Base-by-base conservation (phyloP, 2,113 vertebrate species). In the Tapirus terrestris region DNA sequence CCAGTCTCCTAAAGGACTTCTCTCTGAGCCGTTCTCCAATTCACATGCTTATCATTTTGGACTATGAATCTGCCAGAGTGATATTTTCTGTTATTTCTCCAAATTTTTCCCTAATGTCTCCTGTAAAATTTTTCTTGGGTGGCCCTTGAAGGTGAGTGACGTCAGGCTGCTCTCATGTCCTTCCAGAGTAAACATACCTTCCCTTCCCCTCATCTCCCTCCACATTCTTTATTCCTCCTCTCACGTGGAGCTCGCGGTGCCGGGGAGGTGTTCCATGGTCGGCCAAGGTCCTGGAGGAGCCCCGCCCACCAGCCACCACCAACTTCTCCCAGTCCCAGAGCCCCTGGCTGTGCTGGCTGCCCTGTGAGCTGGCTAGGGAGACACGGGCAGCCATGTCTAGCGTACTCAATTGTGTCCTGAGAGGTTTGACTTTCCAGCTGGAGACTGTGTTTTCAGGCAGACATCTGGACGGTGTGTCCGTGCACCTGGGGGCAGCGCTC, bases 91-190 rank as follows among this genome's bases (percentile, higher is more conserved):
- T 58, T 94, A 48, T 87, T 94, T 95, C 56, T 58, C 83, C 60
- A 76, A 31, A 89, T 31, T 73, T 93, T 90, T 65, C 72, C 70
- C 61, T 94, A 14, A 75, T 75, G 48, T 43, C 92, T 70, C 95
- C 86, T 87, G n/a, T 91, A 80, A 93, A 72, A 60, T 39, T 91
- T 63, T 72, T 63, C 83, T 91, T 82, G 93, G 93, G 82, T 90
- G 94, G 92, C 86, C 92, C 27, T 63, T 89, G 67, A 70, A 73
- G 81, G 90, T 95, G 86, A 63, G 90, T 95, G 86, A 63, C 67
- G 89, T 68, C 61, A 76, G 84, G 89, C 36, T 58, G 29, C 43
- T 58, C 27, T 67, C 8, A 27, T 18, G 27, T 86, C 53, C 68
- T 68, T 96, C 86, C 56, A 83, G 43, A 70, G 5, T 43, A 91